Conservation (phyloP, 30 jellyfish, hydroid and myxozoan species). For the Rhopilema esculentum region DNA sequence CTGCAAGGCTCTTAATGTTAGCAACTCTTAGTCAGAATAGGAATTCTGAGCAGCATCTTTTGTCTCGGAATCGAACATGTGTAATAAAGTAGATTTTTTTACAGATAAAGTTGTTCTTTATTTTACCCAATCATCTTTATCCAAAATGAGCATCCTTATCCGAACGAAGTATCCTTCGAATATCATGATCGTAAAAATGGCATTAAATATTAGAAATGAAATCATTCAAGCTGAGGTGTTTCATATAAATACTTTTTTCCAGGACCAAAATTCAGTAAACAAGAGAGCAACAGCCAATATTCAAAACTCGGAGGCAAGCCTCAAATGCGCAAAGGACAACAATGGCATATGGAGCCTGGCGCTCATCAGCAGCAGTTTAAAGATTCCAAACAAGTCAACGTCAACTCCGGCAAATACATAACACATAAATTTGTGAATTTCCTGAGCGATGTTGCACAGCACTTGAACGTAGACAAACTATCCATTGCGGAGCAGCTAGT, state of each 20-base stretch:
- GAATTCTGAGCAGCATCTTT: too few species aligned
- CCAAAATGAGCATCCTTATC: too few species aligned
- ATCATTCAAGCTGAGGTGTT: background rate
- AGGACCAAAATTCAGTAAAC: slow-evolving; percentile 50
- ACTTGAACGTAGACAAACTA: slow-evolving; percentile 67
- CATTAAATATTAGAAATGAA: too few species aligned
- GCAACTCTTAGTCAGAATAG: too few species aligned
- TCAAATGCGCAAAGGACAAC: slow-evolving; percentile 59
- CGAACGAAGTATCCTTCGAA: too few species aligned
- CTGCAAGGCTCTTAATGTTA: too few species aligned
- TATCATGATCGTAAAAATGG: too few species aligned
- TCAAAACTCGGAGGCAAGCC: slow-evolving; percentile 13
- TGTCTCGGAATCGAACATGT: too few species aligned
- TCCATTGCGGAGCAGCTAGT: slow-evolving; percentile 80
- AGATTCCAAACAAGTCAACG: background rate
- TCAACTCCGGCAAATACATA: slow-evolving; percentile 45
- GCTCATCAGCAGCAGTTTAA: background rate
- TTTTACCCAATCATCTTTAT: too few species aligned
- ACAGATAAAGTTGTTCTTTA: too few species aligned
- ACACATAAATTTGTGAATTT: slow-evolving; percentile 68
- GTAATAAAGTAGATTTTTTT: too few species aligned
- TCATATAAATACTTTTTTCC: too few species aligned
- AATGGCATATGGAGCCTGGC: slow-evolving; percentile 60
- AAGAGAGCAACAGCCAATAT: slow-evolving; percentile 30
- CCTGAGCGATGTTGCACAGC: slow-evolving; percentile 69